phyloP scores from a whole-genome alignment of 1,140 invertebrate species.

The Drosophila serrata region DNA sequence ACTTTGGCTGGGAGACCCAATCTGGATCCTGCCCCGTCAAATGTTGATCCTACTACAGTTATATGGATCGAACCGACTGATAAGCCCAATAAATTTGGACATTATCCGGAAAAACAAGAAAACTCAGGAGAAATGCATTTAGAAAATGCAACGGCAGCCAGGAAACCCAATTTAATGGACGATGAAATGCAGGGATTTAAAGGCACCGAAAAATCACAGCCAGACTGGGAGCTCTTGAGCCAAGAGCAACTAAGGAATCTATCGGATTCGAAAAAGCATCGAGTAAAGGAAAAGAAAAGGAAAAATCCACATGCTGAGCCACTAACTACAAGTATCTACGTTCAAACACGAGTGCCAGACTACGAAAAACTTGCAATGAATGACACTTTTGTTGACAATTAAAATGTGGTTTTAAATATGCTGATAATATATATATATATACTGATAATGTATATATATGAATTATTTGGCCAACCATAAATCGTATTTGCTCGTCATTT shows the following conservation, averaged over 20 bases:
- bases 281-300: no score
- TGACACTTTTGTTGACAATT: background rate
- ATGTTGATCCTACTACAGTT: no score
- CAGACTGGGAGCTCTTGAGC: background rate
- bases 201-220: background rate
- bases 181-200: constrained; percentile 1
- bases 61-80: no score
- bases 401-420: constrained; percentile 5
- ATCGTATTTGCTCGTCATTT: constrained; percentile 37
- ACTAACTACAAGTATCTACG: background rate
- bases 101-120: no score
- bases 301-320: background rate
- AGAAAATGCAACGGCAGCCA: no score
- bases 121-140: background rate
- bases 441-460: background rate
- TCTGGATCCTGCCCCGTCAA: no score
- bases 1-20: no score
- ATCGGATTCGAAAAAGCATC: no score
- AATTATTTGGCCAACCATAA: constrained; percentile 29
- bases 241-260: background rate
- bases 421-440: constrained; percentile 5
- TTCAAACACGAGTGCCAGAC: background rate
- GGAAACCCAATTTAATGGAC: background rate
- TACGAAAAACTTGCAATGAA: constrained; percentile 16
- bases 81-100: no score